A percentile compares a stretch with the other conserved stretches of the same genome.
phyloP scores from a whole-genome alignment of 2,113 vertebrate species.

The Neolamprologus falcicula region DNA sequence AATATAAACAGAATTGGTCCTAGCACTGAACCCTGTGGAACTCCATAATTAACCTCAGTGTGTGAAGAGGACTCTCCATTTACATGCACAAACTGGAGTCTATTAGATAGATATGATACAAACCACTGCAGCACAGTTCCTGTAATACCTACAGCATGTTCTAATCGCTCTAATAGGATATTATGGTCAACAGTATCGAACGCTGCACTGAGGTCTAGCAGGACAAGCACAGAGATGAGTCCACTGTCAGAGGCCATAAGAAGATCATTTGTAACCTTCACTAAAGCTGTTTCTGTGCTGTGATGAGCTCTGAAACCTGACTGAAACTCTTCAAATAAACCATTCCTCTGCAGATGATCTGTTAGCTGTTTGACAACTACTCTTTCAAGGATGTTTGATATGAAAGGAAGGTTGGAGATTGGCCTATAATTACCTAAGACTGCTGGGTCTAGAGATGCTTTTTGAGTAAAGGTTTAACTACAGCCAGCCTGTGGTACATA shows the following conservation, averaged over 20 bases:
- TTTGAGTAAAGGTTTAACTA: not conserved
- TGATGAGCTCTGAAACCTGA: not conserved
- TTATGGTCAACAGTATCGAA: accelerated
- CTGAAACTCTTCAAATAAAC: not conserved
- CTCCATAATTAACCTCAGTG: too few species aligned
- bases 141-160: too few species aligned
- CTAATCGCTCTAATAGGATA: too few species aligned
- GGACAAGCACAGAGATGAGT: too few species aligned
- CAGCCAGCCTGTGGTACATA: not conserved
- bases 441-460: not conserved
- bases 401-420: not conserved
- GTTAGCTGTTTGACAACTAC: not conserved
- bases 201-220: accelerated
- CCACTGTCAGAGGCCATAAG: not conserved
- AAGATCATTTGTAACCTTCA: not conserved
- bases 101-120: too few species aligned
- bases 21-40: too few species aligned
- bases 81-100: too few species aligned
- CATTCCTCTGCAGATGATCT: not conserved
- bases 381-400: not conserved
- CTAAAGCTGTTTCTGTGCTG: not conserved
- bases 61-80: too few species aligned
- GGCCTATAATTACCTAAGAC: not conserved
- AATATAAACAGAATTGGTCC: too few species aligned
- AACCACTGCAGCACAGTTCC: accelerated